Base-by-base conservation (phyloP, 2,797 vertebrate genomes). In the Phaenicophaeus curvirostris region DNA sequence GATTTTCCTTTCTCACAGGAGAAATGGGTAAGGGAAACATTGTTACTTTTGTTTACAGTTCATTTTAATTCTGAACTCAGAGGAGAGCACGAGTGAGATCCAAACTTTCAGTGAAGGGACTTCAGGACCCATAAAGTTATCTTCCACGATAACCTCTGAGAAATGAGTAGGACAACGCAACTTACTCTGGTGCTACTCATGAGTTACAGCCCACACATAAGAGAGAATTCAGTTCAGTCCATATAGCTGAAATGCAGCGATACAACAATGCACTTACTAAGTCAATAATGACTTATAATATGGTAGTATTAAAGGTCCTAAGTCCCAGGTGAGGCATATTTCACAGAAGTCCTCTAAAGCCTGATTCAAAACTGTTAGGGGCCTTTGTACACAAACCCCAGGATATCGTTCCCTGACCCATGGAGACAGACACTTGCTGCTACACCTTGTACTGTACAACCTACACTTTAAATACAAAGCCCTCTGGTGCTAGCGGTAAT, bases 401-500 rank as follows among this genome's bases (percentile, higher is more conserved):
- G 16, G 33, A 55, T 3, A 55, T 0, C 1, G 9, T 88, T 67
- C n/a, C 31, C 54, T 85, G 75, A 59, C 0, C 18, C 65, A 35
- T 65, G 65, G 78, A 75, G 42, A 68, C 37, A 42, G 41, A 41
- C 71, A 42, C 31, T 87, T 53, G 24, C 61, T 88, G 50, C 37
- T 68, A 83, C 65, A 51, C 63, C 66, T 80, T 93, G 75, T 89
- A 17, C 66, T 58, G n/a, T 75, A 78, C 37, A 33, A 53, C 73
- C 33, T 85, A 61, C 67, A 51, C 78, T 94, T 87, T 54, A 90
- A 93, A 92, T 58, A 81, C 50, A 90, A 91, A 79, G 18, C 33
- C 30, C 55, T 50, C 62, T 31, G 72, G 62, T 68, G 75, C 53
- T 42, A 61, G 50, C 63, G 90, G 59, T 82, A 85, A 87, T 80